Evolutionary conservation across 2,888 invertebrate genomes (phyloP), one percentile per base, ranked within the genome.

Genomic region (Platypus cylindrus): DNA sequence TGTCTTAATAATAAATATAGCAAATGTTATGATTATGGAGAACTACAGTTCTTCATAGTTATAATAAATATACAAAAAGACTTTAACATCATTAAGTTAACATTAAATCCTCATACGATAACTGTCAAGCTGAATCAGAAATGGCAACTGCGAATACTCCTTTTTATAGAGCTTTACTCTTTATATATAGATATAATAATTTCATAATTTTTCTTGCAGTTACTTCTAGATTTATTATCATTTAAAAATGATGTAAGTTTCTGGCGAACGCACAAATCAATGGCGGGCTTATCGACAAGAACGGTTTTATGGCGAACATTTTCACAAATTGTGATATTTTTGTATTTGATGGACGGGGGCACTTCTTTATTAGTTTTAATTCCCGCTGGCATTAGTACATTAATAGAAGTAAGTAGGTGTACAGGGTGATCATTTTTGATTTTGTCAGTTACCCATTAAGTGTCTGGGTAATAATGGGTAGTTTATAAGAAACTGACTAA

Each of bases 201-300:
- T 11, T 11, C 16, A 4, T 9, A 26, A 17, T 11, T 13, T 39
- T 34, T 12, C 24, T 71, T 71, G 11, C 71, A 97, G 90, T 65
- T 97, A 41, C 64, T 97, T 24, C 90, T 98, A 55, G 97, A 98
- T 60, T 90, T 97, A 56, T 66, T 98, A 34, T 91, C 97, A 0
- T 94, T 98, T 59, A 98, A 97, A 69, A 95, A 94, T 59, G 97
- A 98, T 53, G 85, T 98, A 1, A 75, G 75, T 35, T 98, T 95
- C 60, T 98, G 98, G 97, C 75, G 80, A 37, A 72, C 75, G 13
- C 79, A 86, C 53, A 74, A 75, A 17, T 81, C 83, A 1, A 79
- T 95, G 64, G 89, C 82, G 24, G 89, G 97, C 0, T 64, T 98
- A 12, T 95, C 95, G 0, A 73, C 80, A 2, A 74, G 87, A 39